Conservation (phyloP, 37 sponge, comb jelly and placozoan genomes). For the Bolinopsis microptera region DNA sequence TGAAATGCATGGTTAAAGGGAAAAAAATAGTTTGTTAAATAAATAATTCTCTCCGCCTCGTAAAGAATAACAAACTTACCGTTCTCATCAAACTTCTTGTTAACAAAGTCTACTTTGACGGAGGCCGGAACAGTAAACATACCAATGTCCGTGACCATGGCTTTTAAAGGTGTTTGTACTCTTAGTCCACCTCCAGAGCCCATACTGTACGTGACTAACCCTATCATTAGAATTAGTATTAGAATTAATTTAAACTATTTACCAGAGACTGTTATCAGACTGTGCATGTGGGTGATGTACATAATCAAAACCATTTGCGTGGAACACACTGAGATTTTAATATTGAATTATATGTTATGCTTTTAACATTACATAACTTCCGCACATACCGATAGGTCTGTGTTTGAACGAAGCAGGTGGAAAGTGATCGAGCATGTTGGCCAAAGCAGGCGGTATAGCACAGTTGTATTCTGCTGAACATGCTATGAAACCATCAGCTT, state of each 20-base stretch:
- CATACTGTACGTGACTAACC: conserved; percentile 80
- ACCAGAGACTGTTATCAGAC: no score
- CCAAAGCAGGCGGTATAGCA: conserved; percentile 86
- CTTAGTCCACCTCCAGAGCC: conserved; percentile 82
- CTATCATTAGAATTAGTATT: no score
- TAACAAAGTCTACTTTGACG: conserved; percentile 75
- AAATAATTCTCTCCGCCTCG: no score
- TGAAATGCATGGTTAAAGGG: no score
- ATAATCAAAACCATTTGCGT: no score
- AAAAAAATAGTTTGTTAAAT: no score
- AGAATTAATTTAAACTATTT: no score
- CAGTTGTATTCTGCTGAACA: conserved; percentile 92
- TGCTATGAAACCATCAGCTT: conserved; percentile 77
- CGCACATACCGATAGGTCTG: conserved; percentile 70
- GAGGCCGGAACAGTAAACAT: conserved; percentile 66
- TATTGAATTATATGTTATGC: no score
- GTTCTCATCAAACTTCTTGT: conserved; percentile 72
- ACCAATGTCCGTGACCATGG: conserved; percentile 78
- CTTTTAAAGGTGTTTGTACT: conserved; percentile 75
- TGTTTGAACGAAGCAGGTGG: conserved; percentile 73
- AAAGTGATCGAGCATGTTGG: conserved; percentile 92
- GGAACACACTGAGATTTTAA: no score
- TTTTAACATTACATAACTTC: no score
- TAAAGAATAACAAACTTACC: conserved; percentile 62
- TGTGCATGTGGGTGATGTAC: no score